Percentiles rank a stretch among this genome's conserved stretches.
Evolutionary conservation across 2,797 vertebrate genomes (phyloP).

Genomic region (Lycodopsis pacificus): DNA sequence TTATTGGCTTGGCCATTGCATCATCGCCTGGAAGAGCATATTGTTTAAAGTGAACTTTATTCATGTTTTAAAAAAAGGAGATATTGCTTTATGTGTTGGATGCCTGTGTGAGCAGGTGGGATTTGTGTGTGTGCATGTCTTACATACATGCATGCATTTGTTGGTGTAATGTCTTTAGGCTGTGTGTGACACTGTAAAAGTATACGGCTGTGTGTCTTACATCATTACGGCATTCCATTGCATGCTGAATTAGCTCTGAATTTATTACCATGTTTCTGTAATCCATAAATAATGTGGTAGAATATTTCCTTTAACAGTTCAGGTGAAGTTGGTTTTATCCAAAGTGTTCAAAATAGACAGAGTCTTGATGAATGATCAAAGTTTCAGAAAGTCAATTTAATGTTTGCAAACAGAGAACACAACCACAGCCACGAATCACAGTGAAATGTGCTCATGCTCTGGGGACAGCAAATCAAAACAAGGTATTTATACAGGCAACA

Average conservation of each 20-base stretch:
- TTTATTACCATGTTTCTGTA: background rate
- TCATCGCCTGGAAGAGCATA: background rate
- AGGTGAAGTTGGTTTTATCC: too few species aligned
- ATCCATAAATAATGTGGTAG: background rate
- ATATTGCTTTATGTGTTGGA: conserved; percentile 13
- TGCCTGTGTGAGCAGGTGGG: background rate
- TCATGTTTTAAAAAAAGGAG: background rate
- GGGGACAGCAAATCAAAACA: too few species aligned
- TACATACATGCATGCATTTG: background rate
- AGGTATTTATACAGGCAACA: too few species aligned
- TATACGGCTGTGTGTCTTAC: conserved; percentile 3
- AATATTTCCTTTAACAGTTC: too few species aligned
- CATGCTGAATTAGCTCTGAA: background rate
- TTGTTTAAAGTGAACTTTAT: conserved; percentile 21
- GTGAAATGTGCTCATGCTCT: too few species aligned
- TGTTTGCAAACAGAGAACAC: too few species aligned
- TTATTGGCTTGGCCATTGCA: background rate
- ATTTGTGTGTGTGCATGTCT: background rate
- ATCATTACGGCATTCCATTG: background rate
- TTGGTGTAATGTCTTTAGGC: conserved; percentile 4
- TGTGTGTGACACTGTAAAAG: background rate
- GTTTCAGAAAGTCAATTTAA: too few species aligned
- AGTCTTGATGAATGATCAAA: too few species aligned
- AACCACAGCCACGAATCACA: too few species aligned
- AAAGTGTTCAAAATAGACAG: too few species aligned